Base-by-base conservation (phyloP, 2,888 invertebrate genomes). In the Pocota personata region DNA sequence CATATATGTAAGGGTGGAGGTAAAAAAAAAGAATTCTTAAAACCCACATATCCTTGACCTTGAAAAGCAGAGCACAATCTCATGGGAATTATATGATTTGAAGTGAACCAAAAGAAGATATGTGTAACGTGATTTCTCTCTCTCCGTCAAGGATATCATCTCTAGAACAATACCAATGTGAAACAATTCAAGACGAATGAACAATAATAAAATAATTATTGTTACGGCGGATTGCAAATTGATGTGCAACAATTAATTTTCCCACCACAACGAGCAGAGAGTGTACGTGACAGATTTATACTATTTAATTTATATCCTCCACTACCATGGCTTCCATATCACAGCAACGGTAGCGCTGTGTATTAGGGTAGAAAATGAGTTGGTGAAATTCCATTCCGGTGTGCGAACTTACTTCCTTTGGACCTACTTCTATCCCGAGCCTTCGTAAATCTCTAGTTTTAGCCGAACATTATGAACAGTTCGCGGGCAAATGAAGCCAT, bases 181-280 rank as follows among this genome's bases (percentile, higher is more conserved):
- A 50, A 60, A 82, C 71, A 82, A 66, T 82, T 57, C 76, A 69
- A 52, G 7, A 48, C 69, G 62, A 40, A 69, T 43, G 50, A 76
- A 55, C 30, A 71, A 82, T 52, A 82, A 82, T 72, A 71, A 82
- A 82, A 82, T 72, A 71, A 82, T 82, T 71, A 77, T 82, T 66
- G 64, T 82, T 77, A 71, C 82, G 58, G 32, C 72, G 35, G 71
- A 82, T 72, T 58, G 72, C 77, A 60, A 77, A 77, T 72, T 82
- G 66, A 77, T 82, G 77, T 77, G 66, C 82, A 66, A 77, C 82
- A 77, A 77, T 82, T 77, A 82, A 71, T 82, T 77, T 64, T 40
- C 50, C 66, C 24, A 10, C 35, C 40, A 6, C 27, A 16, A 8
- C 4, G 21, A n/a, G 16, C 1, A 24, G 43, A n/a, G 14, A 27